Percentiles rank a stretch among this genome's conserved stretches.
phyloP scores from a whole-genome alignment of 2,113 vertebrate species.

The Mobula birostris region DNA sequence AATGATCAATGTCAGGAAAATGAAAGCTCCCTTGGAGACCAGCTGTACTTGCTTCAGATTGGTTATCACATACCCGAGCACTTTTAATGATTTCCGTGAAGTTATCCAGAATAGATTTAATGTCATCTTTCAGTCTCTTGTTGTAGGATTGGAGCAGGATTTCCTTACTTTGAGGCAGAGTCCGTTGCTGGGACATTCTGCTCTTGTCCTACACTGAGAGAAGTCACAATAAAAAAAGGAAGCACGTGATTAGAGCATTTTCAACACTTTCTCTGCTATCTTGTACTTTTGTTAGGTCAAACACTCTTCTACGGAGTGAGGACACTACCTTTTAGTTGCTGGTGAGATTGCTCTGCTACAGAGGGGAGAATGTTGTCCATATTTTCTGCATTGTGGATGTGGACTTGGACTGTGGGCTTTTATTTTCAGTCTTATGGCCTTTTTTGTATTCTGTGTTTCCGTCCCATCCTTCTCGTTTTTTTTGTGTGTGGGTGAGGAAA shows the following conservation, averaged over 20 bases:
- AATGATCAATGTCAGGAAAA: neutral
- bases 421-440: too few species aligned
- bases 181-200: constrained; percentile 10
- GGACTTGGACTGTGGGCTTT: too few species aligned
- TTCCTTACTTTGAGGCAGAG: constrained; percentile 61
- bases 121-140: constrained; percentile 90
- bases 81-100: constrained; percentile 94
- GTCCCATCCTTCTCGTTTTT: too few species aligned
- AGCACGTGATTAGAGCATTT: neutral
- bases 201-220: neutral
- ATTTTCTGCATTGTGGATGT: too few species aligned
- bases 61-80: constrained; percentile 65
- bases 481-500: too few species aligned
- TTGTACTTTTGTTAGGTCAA: neutral
- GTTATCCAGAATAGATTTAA: constrained; percentile 88
- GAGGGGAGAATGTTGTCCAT: too few species aligned
- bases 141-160: constrained; percentile 91
- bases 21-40: neutral
- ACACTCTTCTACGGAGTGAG: too few species aligned
- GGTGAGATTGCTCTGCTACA: too few species aligned
- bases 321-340: too few species aligned
- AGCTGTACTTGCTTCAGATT: too few species aligned
- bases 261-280: neutral
- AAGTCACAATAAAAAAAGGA: neutral
- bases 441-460: too few species aligned